Evolutionary conservation across 2,797 vertebrate species (phyloP).

Genomic region (Vespertilio murinus): DNA sequence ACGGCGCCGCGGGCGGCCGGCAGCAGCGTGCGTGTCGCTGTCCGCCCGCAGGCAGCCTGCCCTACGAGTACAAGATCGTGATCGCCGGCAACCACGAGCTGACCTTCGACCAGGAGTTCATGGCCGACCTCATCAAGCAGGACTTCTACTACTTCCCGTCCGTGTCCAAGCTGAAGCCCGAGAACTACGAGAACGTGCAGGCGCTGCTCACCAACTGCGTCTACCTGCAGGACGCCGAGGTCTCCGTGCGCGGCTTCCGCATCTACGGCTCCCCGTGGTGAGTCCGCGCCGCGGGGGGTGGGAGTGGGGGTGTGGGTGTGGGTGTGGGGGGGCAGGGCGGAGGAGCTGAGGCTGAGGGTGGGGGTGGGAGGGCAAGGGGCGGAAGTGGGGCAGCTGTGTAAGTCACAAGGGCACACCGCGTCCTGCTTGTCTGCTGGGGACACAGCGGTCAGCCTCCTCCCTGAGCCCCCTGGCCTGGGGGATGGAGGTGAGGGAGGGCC

Average conservation of each 20-base stretch:
- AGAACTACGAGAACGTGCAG: constrained; percentile 97
- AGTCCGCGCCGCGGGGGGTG: constrained; percentile 77
- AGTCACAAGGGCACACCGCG: too few relatives aligned
- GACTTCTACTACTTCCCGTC: constrained; percentile 99
- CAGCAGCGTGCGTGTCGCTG: background rate
- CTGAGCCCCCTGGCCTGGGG: background rate
- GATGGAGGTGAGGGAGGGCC: background rate
- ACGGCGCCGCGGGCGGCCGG: background rate
- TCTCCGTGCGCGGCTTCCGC: constrained; percentile 94
- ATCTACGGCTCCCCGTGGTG: constrained; percentile 97
- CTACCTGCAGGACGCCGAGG: constrained; percentile 98
- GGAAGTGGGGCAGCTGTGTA: background rate
- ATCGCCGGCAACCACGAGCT: constrained; percentile 97
- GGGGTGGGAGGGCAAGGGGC: fast-evolving
- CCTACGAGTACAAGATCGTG: constrained; percentile 97
- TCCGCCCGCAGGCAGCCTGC: constrained; percentile 89
- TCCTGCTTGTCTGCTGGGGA: background rate
- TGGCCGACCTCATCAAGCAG: constrained; percentile 98
- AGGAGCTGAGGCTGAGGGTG: background rate
- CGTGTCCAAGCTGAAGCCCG: constrained; percentile 96
- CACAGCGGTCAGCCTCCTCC: background rate
- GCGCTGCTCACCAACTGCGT: constrained; percentile 97
- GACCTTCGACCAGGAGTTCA: constrained; percentile 99
- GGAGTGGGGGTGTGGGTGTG: too few relatives aligned
- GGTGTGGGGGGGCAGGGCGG: too few relatives aligned